These are phyloP conservation scores for Chymomyza fuscimana DNA, from an alignment of 2,888 invertebrate species.

Conservation along the genomic window DNA sequence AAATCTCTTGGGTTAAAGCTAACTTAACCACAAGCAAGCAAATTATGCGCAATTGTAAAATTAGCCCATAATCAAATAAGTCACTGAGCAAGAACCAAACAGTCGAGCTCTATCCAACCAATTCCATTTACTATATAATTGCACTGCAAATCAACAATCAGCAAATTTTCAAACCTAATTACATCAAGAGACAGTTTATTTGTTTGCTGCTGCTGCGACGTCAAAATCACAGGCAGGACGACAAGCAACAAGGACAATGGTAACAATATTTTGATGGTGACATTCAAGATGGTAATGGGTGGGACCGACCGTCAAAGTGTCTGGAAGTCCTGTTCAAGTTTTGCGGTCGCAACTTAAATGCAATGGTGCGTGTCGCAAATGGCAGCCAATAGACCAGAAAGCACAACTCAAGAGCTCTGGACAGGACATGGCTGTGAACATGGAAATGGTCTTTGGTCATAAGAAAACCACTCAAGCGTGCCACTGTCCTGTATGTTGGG, in stretches of 20 bases:
- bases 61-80: constrained; percentile 71
- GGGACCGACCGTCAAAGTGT: background rate
- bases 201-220: constrained; percentile 38
- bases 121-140: constrained; percentile 67
- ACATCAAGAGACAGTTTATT: constrained; percentile 49
- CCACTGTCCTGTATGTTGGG: constrained; percentile 22
- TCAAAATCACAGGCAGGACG: constrained; percentile 44
- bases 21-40: background rate
- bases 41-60: constrained; percentile 34
- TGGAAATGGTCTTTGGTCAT: constrained; percentile 21
- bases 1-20: background rate
- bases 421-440: constrained; percentile 31
- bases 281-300: constrained; percentile 10
- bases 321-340: constrained; percentile 16
- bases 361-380: constrained; percentile 64
- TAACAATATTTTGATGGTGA: background rate
- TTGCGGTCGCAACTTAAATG: constrained; percentile 59
- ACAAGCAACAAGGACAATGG: constrained; percentile 7
- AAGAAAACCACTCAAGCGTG: constrained; percentile 58
- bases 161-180: constrained; percentile 70
- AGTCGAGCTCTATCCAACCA: constrained; percentile 41
- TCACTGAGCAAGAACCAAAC: constrained; percentile 66
- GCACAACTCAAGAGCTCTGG: constrained; percentile 64
- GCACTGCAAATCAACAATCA: constrained; percentile 60
- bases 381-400: constrained; percentile 69